Conservation (phyloP, 2,888 invertebrate species). For the Willowsia nigromaculata region DNA sequence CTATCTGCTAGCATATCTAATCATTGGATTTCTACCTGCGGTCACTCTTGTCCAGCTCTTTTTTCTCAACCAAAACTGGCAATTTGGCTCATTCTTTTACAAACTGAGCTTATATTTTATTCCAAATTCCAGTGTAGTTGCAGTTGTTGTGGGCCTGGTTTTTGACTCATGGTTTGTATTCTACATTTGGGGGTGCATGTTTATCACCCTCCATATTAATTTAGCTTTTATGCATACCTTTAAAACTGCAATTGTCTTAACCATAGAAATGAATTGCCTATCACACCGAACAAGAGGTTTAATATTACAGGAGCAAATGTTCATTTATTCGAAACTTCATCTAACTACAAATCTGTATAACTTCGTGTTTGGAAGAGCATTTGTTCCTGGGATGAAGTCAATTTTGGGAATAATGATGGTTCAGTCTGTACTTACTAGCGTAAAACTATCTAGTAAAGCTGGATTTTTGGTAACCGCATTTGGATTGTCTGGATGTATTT, state of each 20-base stretch:
- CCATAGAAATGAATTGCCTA: not conserved
- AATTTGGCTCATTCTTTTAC: not conserved
- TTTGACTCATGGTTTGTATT: not conserved
- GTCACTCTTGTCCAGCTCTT: not conserved
- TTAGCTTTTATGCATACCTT: slow-evolving; percentile 21
- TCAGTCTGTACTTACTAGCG: not conserved
- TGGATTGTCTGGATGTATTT: not conserved
- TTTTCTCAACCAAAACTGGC: not conserved
- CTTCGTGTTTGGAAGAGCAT: not conserved
- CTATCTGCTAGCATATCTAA: not conserved
- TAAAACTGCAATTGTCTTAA: not conserved
- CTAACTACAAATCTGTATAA: not conserved
- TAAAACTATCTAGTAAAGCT: not conserved
- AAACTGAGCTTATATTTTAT: not conserved
- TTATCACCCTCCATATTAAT: not conserved
- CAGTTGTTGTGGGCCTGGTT: not conserved
- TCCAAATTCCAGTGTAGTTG: not conserved
- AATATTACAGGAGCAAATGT: not conserved
- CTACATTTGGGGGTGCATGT: not conserved
- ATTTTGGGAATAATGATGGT: not conserved
- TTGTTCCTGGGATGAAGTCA: not conserved
- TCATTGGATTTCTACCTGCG: not conserved
- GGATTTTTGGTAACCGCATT: not conserved
- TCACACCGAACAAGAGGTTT: no score
- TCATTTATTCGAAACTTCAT: not conserved